A percentile compares a stretch with the other conserved stretches of the same genome.
phyloP scores from a whole-genome alignment of 2,113 vertebrate genomes.

The Amblyopsis rosae region DNA sequence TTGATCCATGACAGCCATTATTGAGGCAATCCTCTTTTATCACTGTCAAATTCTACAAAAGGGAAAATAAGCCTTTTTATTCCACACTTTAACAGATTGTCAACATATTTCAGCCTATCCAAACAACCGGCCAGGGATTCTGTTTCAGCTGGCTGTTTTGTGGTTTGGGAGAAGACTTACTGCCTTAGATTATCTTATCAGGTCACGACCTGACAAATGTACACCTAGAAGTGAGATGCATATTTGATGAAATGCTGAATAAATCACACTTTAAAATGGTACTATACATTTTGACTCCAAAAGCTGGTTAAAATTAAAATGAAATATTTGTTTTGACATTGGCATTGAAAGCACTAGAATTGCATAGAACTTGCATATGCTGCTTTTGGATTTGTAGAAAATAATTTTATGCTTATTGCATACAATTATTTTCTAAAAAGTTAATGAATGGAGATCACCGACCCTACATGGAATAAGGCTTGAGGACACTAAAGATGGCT shows the following conservation, averaged over 20 bases:
- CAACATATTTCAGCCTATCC: constrained; percentile 61
- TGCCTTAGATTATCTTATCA: constrained; percentile 26
- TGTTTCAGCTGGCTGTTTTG: constrained; percentile 55
- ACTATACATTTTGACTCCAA: constrained; percentile 10
- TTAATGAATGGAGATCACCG: too few species aligned
- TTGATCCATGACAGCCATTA: constrained; percentile 77
- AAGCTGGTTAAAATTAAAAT: background rate
- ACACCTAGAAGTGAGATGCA: constrained; percentile 16
- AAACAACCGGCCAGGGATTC: constrained; percentile 52
- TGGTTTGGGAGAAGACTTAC: constrained; percentile 31
- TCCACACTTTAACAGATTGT: constrained; percentile 64
- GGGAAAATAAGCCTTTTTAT: constrained; percentile 62
- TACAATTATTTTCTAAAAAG: too few species aligned
- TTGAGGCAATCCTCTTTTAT: constrained; percentile 75
- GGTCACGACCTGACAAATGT: constrained; percentile 23
- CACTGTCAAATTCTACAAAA: constrained; percentile 72
- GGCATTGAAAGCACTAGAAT: too few species aligned
- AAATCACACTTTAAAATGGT: constrained; percentile 9
- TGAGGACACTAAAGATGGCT: background rate
- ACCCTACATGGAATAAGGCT: background rate
- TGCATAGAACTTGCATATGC: too few species aligned
- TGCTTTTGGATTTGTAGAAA: too few species aligned
- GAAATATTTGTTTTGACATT: too few species aligned
- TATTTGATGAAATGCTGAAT: too few species aligned
- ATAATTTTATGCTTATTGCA: too few species aligned